Evolutionary conservation across 2,888 invertebrate genomes (phyloP), one percentile per base, ranked within the genome.

Genomic region (Frankliniella intonsa): DNA sequence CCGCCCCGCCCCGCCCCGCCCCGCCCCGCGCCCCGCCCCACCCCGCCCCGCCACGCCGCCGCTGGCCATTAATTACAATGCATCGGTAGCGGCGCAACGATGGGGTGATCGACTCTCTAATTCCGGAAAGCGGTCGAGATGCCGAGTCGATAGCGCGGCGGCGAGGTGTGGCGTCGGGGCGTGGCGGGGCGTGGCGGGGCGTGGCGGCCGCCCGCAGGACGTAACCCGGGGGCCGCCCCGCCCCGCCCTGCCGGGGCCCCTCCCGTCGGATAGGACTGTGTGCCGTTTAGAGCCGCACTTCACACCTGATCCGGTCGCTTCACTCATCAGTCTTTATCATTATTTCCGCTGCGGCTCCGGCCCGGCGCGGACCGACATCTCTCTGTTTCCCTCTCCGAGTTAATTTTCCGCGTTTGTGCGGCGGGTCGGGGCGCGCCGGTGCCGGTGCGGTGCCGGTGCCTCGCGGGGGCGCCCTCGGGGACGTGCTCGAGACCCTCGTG

Each of bases 21-120:
- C 55, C 17, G 55, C 55, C 55, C 55, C 14, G 3, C 17, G 55
- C 55, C 55, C 1, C 55, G 38, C 38, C 38, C 38, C 38, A 5
- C 38, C 55, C 3, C 14, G 14, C 55, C 14, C 55, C 17, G 55
- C 55, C 55, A 17, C 55, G 62, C 62, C 55, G 14, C 69, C 69
- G 19, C 11, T 11, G 25, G 69, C 69, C 69, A 76, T 76, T 76
- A 76, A 76, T 76, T 76, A 76, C 69, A 76, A 22, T 25, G 69
- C 12, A 25, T 25, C 69, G 69, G 69, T 76, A 76, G 69, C 69
- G 69, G 69, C 69, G 7, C 69, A 76, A 12, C 25, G 69, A 76
- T 76, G 25, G 69, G 69, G 69, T 76, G 69, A 76, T 76, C 69
- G 69, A 76, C 69, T 76, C 69, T 76, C 69, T 76, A 76, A 76